A percentile compares a stretch with the other conserved stretches of the same genome.
These are phyloP conservation scores for Drosophila funebris DNA, from an alignment of 1,140 invertebrate species.

Conservation along the genomic window DNA sequence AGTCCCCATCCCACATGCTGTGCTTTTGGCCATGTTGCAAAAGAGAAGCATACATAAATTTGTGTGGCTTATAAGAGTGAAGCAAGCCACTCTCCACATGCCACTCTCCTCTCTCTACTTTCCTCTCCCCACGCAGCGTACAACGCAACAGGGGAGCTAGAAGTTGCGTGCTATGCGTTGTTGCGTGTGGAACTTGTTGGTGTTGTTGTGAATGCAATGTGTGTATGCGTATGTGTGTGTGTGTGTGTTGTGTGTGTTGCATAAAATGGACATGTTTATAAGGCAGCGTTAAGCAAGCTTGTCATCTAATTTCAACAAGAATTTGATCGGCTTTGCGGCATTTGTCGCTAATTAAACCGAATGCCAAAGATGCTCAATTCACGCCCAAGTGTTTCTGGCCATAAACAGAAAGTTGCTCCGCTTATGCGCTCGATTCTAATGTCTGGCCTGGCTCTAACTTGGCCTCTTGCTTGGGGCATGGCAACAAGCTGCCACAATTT, in stretches of 20 bases:
- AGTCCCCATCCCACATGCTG: conserved; percentile 47
- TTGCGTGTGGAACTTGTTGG: conserved; percentile 28
- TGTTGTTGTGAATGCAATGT: not conserved
- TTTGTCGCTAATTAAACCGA: conserved; percentile 73
- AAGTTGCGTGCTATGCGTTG: conserved; percentile 63
- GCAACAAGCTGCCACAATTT: conserved; percentile 58
- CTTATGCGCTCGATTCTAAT: conserved; percentile 68
- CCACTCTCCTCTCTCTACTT: not conserved
- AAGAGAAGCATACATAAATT: conserved; percentile 58
- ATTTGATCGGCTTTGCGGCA: conserved; percentile 54
- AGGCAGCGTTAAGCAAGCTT: conserved; percentile 18
- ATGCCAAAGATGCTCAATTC: conserved; percentile 80
- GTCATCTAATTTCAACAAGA: conserved; percentile 56
- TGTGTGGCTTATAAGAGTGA: conserved; percentile 16
- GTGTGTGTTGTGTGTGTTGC: conserved; percentile 23
- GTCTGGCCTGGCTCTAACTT: conserved; percentile 27
- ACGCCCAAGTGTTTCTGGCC: conserved; percentile 77
- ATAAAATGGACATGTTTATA: conserved; percentile 39
- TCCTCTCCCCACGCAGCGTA: not conserved
- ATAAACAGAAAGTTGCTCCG: conserved; percentile 65
- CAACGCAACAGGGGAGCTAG: conserved; percentile 23
- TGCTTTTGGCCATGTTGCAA: conserved; percentile 54
- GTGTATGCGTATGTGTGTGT: conserved; percentile 6
- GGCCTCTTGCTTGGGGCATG: conserved; percentile 58
- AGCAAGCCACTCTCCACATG: no score